Evolutionary conservation across 2,113 vertebrate species (phyloP).

Genomic region (Periophthalmus modestus): DNA sequence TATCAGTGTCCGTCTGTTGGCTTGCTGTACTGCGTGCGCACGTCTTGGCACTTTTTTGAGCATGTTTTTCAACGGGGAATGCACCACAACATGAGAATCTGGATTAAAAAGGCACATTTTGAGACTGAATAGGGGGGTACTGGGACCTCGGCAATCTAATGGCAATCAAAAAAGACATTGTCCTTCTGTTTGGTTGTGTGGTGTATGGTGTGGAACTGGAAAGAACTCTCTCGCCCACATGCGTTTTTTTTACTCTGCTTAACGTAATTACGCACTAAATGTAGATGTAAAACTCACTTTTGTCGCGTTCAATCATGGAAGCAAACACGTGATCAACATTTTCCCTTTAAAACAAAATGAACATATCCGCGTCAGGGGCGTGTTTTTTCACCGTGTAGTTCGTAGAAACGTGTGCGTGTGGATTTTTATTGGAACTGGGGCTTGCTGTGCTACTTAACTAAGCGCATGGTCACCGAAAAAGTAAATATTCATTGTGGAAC

Average conservation of each 20-base stretch:
- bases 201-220: constrained; percentile 60
- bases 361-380: constrained; percentile 41
- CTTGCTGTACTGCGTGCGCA: constrained; percentile 67
- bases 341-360: constrained; percentile 50
- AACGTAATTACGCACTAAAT: constrained; percentile 14
- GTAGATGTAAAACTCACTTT: constrained; percentile 4
- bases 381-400: constrained; percentile 45
- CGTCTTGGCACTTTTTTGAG: constrained; percentile 54
- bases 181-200: constrained; percentile 62
- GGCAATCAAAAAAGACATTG: constrained; percentile 58
- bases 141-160: constrained; percentile 33
- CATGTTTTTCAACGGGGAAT: constrained; percentile 55
- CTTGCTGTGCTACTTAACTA: constrained; percentile 9
- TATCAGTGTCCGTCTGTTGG: constrained; percentile 55
- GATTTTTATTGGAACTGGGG: constrained; percentile 29
- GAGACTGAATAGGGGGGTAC: constrained; percentile 20
- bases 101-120: constrained; percentile 22
- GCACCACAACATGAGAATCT: constrained; percentile 8
- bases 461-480: constrained; percentile 11
- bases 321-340: constrained; percentile 43
- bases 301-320: constrained; percentile 31
- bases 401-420: constrained; percentile 54
- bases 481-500: neutral
- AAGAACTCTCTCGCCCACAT: constrained; percentile 29
- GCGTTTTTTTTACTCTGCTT: constrained; percentile 6